Conservation (phyloP, 2,888 invertebrate species). For the Agrochola litura region DNA sequence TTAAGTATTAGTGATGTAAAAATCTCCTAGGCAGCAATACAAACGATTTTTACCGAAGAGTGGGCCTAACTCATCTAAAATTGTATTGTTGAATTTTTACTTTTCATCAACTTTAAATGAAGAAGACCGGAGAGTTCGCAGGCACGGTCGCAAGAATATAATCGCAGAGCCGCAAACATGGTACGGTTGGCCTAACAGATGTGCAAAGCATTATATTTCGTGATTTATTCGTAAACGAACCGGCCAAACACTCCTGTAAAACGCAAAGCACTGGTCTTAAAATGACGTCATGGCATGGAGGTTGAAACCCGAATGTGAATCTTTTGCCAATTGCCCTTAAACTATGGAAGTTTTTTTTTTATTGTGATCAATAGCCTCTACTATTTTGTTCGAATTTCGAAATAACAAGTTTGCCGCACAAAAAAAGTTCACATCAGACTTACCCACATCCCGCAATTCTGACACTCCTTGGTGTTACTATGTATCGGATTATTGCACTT, state of each 20-base stretch:
- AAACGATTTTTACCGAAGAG: background rate
- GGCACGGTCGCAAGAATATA: too few species aligned
- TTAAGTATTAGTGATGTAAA: slow-evolving; percentile 4
- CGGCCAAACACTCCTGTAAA: background rate
- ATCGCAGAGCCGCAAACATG: too few species aligned
- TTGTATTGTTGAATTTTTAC: background rate
- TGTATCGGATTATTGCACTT: slow-evolving; percentile 71
- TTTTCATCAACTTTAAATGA: too few species aligned
- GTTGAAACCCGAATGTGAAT: too few species aligned
- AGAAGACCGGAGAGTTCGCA: too few species aligned
- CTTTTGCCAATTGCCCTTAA: too few species aligned
- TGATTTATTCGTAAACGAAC: background rate
- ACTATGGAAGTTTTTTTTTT: background rate
- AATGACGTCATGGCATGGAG: background rate
- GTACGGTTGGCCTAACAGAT: too few species aligned
- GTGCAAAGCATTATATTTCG: too few species aligned
- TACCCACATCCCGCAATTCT: slow-evolving; percentile 79
- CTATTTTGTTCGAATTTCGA: too few species aligned
- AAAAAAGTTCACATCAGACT: slow-evolving; percentile 33
- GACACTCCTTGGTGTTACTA: slow-evolving; percentile 66
- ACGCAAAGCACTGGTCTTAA: background rate
- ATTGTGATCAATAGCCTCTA: background rate
- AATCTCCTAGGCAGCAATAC: background rate
- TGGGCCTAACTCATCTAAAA: background rate
- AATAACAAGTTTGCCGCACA: too few species aligned